A percentile compares a stretch with the other conserved stretches of the same genome.
These are phyloP conservation scores for Brotogeris chrysoptera DNA, from an alignment of 2,797 vertebrate genomes.

Conservation along the genomic window DNA sequence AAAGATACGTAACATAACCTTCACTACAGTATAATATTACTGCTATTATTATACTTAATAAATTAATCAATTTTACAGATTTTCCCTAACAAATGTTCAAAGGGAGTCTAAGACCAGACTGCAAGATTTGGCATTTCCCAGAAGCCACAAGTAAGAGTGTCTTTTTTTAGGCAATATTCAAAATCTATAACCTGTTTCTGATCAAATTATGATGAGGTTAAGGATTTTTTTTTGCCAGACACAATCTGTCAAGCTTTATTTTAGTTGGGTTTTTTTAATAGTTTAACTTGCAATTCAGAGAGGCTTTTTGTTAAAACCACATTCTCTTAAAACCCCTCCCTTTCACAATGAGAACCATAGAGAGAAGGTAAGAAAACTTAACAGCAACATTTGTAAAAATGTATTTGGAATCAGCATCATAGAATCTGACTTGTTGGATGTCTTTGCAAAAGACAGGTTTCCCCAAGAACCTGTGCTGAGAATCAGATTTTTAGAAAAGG, in stretches of 20 bases:
- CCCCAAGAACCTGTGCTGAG: not conserved
- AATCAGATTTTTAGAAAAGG: not conserved
- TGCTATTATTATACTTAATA: not conserved
- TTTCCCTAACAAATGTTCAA: not conserved
- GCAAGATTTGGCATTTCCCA: not conserved
- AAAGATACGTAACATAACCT: slow-evolving; percentile 3
- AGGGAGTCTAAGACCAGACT: not conserved
- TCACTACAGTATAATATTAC: not conserved
- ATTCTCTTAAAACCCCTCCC: not conserved
- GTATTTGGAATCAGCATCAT: not conserved
- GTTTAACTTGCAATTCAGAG: not conserved
- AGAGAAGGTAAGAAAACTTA: not conserved
- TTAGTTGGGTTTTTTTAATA: not conserved
- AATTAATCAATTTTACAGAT: not conserved
- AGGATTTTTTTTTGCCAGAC: not conserved
- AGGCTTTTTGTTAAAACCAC: not conserved
- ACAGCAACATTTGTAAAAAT: not conserved
- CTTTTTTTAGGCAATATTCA: not conserved
- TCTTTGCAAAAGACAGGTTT: not conserved
- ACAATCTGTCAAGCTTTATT: not conserved
- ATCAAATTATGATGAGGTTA: not conserved
- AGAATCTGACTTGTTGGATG: not conserved
- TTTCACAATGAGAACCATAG: not conserved
- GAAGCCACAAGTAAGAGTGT: not conserved
- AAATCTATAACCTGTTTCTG: not conserved